Percentiles rank a stretch among this genome's conserved stretches.
phyloP scores from a whole-genome alignment of 2,797 vertebrate genomes.

The Danio jaintianensis region DNA sequence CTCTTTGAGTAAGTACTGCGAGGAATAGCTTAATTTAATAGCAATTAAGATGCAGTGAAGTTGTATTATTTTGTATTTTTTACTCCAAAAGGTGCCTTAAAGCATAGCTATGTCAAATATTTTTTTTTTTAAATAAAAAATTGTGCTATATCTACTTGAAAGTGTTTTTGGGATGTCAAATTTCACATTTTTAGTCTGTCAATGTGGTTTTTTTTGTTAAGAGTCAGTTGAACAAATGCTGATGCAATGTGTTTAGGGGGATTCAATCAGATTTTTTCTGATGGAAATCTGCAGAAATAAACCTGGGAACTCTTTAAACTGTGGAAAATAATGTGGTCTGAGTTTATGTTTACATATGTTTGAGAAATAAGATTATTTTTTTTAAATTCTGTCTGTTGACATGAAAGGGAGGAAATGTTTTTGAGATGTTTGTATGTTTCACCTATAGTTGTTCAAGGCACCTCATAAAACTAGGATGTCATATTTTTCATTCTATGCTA shows the following conservation, averaged over 20 bases:
- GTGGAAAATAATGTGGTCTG: neutral
- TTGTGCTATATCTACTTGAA: constrained; percentile 19
- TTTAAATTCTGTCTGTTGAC: neutral
- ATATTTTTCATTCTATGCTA: neutral
- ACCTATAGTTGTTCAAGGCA: neutral
- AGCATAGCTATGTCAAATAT: neutral
- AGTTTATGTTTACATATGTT: constrained; percentile 34
- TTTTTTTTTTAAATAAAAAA: neutral
- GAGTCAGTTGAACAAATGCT: neutral
- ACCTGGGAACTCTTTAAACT: neutral
- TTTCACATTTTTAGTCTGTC: neutral
- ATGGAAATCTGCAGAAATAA: neutral
- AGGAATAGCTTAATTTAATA: neutral
- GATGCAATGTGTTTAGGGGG: neutral
- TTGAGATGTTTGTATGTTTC: neutral
- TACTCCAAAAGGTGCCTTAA: neutral
- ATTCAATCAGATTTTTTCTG: neutral
- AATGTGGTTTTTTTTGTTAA: neutral
- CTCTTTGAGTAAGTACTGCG: constrained; percentile 1
- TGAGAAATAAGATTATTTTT: neutral
- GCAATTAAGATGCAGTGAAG: neutral
- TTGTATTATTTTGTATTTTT: neutral
- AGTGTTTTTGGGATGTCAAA: neutral
- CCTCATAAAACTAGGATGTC: neutral
- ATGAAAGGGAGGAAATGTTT: neutral